Conservation (phyloP, 2,113 vertebrate genomes). For the Triplophysa siluroides region DNA sequence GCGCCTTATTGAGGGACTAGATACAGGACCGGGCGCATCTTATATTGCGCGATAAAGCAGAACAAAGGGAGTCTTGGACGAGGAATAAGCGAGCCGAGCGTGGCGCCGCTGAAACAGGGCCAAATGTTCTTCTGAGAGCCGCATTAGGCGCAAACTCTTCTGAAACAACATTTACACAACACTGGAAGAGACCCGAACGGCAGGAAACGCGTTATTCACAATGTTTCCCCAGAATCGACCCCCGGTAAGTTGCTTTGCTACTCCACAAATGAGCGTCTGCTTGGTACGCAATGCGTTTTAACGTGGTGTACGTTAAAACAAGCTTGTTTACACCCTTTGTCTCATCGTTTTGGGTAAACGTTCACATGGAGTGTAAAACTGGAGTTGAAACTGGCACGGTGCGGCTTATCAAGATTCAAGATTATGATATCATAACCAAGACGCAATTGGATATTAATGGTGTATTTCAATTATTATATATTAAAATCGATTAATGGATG, state of each 20-base stretch:
- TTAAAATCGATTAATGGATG: background rate
- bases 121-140: slow-evolving; percentile 72
- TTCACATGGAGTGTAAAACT: slow-evolving; percentile 26
- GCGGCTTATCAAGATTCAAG: too few species aligned
- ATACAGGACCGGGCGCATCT: slow-evolving; percentile 58
- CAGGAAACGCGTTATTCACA: slow-evolving; percentile 59
- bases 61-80: slow-evolving; percentile 77
- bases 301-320: background rate
- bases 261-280: slow-evolving; percentile 42
- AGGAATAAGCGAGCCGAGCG: slow-evolving; percentile 71
- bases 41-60: slow-evolving; percentile 66
- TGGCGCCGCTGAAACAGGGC: slow-evolving; percentile 66
- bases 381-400: background rate
- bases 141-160: slow-evolving; percentile 54
- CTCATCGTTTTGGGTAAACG: slow-evolving; percentile 44
- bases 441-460: background rate
- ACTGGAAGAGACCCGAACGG: slow-evolving; percentile 38
- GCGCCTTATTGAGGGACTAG: slow-evolving; percentile 60
- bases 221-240: slow-evolving; percentile 89
- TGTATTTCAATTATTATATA: background rate
- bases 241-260: slow-evolving; percentile 76
- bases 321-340: slow-evolving; percentile 61
- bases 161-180: slow-evolving; percentile 56
- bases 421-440: background rate
- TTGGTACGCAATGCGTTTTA: slow-evolving; percentile 45